These are phyloP conservation scores for Antheraea pernyi DNA, from an alignment of 1,140 invertebrate species.

Conservation along the genomic window DNA sequence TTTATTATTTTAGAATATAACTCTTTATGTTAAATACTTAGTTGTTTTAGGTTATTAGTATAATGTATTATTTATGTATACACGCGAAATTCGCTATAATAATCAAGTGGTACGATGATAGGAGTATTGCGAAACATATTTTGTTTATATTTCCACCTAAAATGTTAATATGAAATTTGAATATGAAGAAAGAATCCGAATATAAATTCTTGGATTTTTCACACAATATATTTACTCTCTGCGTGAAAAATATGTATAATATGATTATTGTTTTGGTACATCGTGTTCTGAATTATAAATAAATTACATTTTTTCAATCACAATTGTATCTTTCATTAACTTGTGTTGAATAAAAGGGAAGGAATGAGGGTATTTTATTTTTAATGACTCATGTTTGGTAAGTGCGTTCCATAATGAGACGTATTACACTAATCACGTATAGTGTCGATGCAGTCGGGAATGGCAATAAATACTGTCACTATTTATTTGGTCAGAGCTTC, in stretches of 20 bases:
- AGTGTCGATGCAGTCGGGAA: too few species aligned
- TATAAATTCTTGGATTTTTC: not conserved
- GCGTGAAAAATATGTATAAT: not conserved
- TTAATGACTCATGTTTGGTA: too few species aligned
- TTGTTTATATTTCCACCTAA: constrained; percentile 11
- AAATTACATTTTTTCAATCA: not conserved
- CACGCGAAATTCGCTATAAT: constrained; percentile 51
- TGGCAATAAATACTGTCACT: too few species aligned
- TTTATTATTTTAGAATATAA: constrained; percentile 67
- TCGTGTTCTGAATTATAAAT: constrained; percentile 2
- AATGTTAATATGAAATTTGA: not conserved
- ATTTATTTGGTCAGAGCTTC: too few species aligned
- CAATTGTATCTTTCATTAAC: not conserved
- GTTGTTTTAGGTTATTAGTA: constrained; percentile 72
- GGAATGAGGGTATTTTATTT: too few species aligned
- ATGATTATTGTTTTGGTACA: not conserved
- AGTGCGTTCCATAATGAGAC: too few species aligned
- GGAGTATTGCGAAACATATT: constrained; percentile 16
- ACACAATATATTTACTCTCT: not conserved
- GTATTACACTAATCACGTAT: too few species aligned
- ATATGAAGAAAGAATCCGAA: not conserved
- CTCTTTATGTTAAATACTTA: constrained; percentile 71
- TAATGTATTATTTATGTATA: constrained; percentile 77
- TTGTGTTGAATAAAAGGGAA: too few species aligned
- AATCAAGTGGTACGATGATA: constrained; percentile 40